phyloP scores from a whole-genome alignment of 2,797 vertebrate species.

The Enteromius treurensis region DNA sequence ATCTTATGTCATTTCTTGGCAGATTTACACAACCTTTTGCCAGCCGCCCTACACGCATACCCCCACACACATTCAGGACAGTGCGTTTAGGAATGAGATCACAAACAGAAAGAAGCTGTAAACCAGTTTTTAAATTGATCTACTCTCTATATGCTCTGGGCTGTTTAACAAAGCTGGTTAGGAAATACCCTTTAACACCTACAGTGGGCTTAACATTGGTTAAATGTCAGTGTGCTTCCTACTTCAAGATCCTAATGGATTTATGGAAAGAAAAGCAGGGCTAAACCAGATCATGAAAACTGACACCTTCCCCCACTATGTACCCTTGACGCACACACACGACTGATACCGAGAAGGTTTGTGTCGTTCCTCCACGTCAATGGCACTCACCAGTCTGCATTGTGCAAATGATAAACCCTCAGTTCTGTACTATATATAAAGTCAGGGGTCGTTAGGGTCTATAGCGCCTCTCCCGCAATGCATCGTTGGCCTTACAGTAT shows the following conservation, averaged over 20 bases:
- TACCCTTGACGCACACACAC: neutral
- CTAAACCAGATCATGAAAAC: conserved; percentile 31
- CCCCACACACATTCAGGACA: neutral
- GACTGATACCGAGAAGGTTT: conserved; percentile 48
- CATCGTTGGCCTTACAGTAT: neutral
- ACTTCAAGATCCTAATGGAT: conserved; percentile 9
- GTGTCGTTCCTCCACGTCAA: conserved; percentile 47
- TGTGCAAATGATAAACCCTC: conserved; percentile 53
- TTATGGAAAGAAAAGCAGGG: neutral
- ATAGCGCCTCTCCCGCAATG: conserved; percentile 34
- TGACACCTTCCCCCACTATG: conserved; percentile 14
- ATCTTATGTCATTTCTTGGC: conserved; percentile 29
- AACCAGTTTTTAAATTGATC: neutral
- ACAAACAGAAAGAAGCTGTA: neutral
- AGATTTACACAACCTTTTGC: conserved; percentile 11
- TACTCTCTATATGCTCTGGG: neutral
- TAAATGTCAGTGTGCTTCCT: neutral
- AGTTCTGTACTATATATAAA: conserved; percentile 57
- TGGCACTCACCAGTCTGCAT: conserved; percentile 44
- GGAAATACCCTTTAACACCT: neutral
- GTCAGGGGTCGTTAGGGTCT: neutral
- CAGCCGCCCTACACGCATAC: neutral
- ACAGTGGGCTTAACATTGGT: neutral
- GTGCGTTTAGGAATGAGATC: conserved; percentile 31
- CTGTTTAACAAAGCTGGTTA: neutral